Conservation (phyloP, 2,888 invertebrate species). For the Pherbina coryleti region DNA sequence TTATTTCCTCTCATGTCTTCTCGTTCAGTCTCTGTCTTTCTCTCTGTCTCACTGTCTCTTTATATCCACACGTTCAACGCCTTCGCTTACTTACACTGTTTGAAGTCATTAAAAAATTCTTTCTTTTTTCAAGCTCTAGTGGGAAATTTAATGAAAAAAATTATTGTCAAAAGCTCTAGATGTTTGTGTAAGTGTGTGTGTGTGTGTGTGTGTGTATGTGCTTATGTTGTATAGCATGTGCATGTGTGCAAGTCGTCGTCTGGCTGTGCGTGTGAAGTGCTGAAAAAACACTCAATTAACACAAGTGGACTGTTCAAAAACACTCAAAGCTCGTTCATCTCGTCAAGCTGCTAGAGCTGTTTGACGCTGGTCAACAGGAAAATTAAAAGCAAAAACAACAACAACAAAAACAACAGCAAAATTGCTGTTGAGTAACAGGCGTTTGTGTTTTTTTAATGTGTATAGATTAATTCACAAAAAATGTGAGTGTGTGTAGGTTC, state of each 20-base stretch:
- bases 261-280: constrained; percentile 23
- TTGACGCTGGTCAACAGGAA: constrained; percentile 36
- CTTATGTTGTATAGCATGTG: too few species aligned
- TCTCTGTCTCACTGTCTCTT: background rate
- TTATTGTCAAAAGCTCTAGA: constrained; percentile 1
- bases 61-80: background rate
- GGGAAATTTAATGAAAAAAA: constrained; percentile 21
- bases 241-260: constrained; percentile 3
- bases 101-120: constrained; percentile 17
- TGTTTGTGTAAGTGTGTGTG: background rate
- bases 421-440: background rate
- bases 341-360: constrained; percentile 12
- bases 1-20: background rate
- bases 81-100: background rate
- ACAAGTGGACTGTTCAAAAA: constrained; percentile 33
- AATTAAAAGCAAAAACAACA: constrained; percentile 28
- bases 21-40: background rate
- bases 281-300: constrained; percentile 38
- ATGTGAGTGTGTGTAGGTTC: background rate
- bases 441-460: background rate
- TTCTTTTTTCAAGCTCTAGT: constrained; percentile 2
- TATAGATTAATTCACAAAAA: too few species aligned
- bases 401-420: constrained; percentile 10
- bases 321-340: constrained; percentile 33
- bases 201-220: background rate